A percentile compares a stretch with the other conserved stretches of the same genome.
These are phyloP conservation scores for Aphaenogaster rudis DNA, from an alignment of 1,140 invertebrate species.

Conservation along the genomic window DNA sequence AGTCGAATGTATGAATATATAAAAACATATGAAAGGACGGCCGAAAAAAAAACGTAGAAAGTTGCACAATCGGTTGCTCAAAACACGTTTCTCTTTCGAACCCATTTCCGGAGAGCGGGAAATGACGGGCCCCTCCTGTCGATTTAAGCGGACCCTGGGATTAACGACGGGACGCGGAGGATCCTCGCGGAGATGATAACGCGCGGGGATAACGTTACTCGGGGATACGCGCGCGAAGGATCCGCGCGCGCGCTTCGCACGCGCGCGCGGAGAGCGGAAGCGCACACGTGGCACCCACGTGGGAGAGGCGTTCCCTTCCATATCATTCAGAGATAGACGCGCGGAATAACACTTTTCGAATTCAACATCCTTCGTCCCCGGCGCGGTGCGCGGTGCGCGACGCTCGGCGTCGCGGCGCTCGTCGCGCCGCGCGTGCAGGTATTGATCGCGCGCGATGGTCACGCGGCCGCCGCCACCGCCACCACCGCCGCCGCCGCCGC, in stretches of 20 bases:
- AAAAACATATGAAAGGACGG: neutral
- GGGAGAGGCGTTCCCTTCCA: slow-evolving; percentile 87
- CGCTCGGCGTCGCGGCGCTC: slow-evolving; percentile 41
- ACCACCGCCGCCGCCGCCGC: neutral
- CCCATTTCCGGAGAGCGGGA: neutral
- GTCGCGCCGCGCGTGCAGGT: slow-evolving; percentile 34
- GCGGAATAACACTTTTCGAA: slow-evolving; percentile 87
- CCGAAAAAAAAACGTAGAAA: neutral
- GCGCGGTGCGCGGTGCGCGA: slow-evolving; percentile 62
- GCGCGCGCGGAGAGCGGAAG: slow-evolving; percentile 76
- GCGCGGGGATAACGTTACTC: neutral
- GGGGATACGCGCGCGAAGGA: slow-evolving; percentile 29
- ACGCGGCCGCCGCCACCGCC: slow-evolving; percentile 24
- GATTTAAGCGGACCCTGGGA: slow-evolving; percentile 3
- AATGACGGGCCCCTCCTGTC: neutral
- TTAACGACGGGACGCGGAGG: neutral
- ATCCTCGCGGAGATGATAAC: neutral
- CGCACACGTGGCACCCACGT: slow-evolving; percentile 86
- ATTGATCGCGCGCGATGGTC: slow-evolving; percentile 42
- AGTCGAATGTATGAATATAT: neutral
- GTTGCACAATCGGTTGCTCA: neutral
- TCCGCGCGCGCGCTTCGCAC: slow-evolving; percentile 26
- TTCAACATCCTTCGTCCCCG: slow-evolving; percentile 85
- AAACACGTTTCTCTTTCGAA: neutral
- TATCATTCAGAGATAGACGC: slow-evolving; percentile 88